Percentiles rank a stretch among this genome's conserved stretches.
phyloP scores from a whole-genome alignment of 1,140 invertebrate species.

The Drosophila sp. region DNA sequence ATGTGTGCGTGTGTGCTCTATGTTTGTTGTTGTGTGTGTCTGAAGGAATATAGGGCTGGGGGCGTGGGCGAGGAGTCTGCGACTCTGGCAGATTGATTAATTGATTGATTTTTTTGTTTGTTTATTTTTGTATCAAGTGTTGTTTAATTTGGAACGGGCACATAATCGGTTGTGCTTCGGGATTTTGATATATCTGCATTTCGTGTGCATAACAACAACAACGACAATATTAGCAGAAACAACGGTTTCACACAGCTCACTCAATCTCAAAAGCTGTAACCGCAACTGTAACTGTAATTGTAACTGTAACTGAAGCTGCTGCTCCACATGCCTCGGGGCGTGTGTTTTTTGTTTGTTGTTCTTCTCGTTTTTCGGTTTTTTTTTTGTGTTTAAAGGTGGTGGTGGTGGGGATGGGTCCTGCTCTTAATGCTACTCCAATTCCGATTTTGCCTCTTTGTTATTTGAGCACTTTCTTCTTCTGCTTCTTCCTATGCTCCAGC shows the following conservation, averaged over 20 bases:
- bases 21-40: slow-evolving; percentile 11
- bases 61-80: slow-evolving; percentile 58
- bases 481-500: slow-evolving; percentile 1
- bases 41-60: slow-evolving; percentile 3
- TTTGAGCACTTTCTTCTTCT: slow-evolving; percentile 43
- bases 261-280: slow-evolving; percentile 8
- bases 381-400: slow-evolving; percentile 20
- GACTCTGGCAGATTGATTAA: slow-evolving; percentile 72
- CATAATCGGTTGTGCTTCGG: slow-evolving; percentile 27
- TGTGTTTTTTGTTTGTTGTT: slow-evolving; percentile 10
- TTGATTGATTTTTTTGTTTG: slow-evolving; percentile 78
- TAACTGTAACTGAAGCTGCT: slow-evolving; percentile 29
- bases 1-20: slow-evolving; percentile 21
- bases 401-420: slow-evolving; percentile 21
- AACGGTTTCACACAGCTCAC: background rate
- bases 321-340: slow-evolving; percentile 27
- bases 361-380: slow-evolving; percentile 28
- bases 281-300: slow-evolving; percentile 32
- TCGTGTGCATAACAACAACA: slow-evolving; percentile 15
- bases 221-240: slow-evolving; percentile 21
- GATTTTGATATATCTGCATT: slow-evolving; percentile 17
- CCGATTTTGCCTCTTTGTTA: slow-evolving; percentile 70
- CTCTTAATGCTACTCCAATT: slow-evolving; percentile 2
- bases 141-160: slow-evolving; percentile 31
- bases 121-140: slow-evolving; percentile 79